Evolutionary conservation across 2,797 vertebrate genomes (phyloP), one percentile per base, ranked within the genome.

Genomic region (Coccyzus lansbergi): DNA sequence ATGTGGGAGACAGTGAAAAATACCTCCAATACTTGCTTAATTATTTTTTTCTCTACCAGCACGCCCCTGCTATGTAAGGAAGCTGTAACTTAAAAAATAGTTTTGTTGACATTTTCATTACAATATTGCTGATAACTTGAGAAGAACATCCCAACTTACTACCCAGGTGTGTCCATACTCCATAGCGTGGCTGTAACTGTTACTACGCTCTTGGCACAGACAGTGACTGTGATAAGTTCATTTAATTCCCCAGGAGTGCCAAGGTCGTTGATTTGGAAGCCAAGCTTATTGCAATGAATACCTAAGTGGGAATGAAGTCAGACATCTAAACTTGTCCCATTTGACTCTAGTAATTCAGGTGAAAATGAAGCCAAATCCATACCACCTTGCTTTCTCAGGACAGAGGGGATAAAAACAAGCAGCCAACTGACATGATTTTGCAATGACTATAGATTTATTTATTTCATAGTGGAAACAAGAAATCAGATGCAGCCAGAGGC

Each of bases 71-170:
- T 79, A 44, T 53, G 90, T 74, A 64, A 94, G 70, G 55, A 38
- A 78, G n/a, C 44, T 90, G n/a, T 75, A 53, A 86, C 51, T 72
- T 79, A 55, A n/a, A 38, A 58, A 88, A 78, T 15, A 90, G n/a
- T 75, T 91, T 84, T 86, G 60, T 63, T 69, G 76, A 75, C 24
- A 56, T 95, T 95, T 94, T 88, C 58, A 44, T 78, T 86, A 59
- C 48, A 83, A 9, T 63, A 52, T 65, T 79, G 65, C 69, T 92
- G 65, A 49, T 78, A 62, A 70, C 48, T 58, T 52, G 40, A 75
- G 76, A 86, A 84, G 34, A 83, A 6, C 29, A 92, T 87, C 64
- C n/a, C 29, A 15, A 12, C 84, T 83, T 58, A 9, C n/a, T 71
- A 63, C 38, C 40, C 29, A 48, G 36, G 46, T 42, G 49, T 48